These are phyloP conservation scores for Microtus richardsoni DNA, from an alignment of 2,113 vertebrate genomes.

Conservation along the genomic window DNA sequence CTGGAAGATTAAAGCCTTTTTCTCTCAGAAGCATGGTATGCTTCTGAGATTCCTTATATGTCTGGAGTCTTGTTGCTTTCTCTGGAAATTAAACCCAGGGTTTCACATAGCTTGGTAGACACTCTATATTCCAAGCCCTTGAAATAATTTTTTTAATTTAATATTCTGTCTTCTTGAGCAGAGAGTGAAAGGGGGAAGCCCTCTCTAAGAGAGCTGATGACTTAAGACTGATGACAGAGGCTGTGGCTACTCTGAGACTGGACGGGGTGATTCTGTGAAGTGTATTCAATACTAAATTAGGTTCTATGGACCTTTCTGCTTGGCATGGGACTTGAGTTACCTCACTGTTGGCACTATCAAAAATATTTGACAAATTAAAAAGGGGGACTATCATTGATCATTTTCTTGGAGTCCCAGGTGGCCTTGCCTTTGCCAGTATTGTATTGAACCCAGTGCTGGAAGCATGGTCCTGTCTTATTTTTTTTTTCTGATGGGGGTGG, in stretches of 20 bases:
- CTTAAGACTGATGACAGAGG: accelerated
- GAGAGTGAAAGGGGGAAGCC: background rate
- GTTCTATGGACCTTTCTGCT: background rate
- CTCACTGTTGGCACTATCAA: background rate
- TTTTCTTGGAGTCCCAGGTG: background rate
- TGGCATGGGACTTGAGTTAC: too few species aligned
- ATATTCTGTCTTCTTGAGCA: background rate
- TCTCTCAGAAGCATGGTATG: background rate
- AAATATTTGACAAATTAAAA: background rate
- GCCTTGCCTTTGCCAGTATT: background rate
- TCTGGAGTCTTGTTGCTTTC: background rate
- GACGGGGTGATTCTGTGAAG: accelerated
- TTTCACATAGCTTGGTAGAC: background rate
- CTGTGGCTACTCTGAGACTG: accelerated
- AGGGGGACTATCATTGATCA: accelerated
- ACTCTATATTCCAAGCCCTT: background rate
- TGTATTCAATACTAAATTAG: accelerated
- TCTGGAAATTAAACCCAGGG: background rate
- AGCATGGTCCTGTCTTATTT: accelerated
- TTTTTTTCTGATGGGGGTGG: background rate
- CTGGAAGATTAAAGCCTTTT: accelerated
- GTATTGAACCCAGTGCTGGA: accelerated
- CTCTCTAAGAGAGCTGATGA: accelerated
- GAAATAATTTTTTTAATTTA: background rate
- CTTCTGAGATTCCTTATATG: background rate